These are phyloP conservation scores for Trachymyrmex septentrionalis DNA, from an alignment of 1,140 invertebrate species.

Conservation along the genomic window DNA sequence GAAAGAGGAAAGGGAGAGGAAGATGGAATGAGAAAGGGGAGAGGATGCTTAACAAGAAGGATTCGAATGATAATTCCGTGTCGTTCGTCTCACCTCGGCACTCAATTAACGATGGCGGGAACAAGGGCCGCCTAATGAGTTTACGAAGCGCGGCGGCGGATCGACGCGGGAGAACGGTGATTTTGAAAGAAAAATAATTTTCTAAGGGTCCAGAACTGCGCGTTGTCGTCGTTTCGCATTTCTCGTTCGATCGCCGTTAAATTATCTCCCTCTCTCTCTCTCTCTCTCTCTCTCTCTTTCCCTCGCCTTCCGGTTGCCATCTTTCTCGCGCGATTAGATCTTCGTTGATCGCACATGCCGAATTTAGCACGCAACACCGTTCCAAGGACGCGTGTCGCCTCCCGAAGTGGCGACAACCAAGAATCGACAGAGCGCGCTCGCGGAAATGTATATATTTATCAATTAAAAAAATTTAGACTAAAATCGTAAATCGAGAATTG, in stretches of 20 bases:
- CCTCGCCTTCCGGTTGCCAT: constrained; percentile 1
- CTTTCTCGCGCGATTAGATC: constrained; percentile 30
- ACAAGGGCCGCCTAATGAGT: constrained; percentile 85
- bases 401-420: background rate
- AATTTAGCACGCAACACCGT: constrained; percentile 3
- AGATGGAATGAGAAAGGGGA: background rate
- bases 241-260: constrained; percentile 61
- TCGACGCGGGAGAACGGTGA: constrained; percentile 79
- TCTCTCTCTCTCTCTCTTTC: constrained; percentile 19
- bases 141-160: constrained; percentile 75
- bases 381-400: constrained; percentile 9
- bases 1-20: background rate
- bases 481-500: background rate
- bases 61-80: constrained; percentile 75
- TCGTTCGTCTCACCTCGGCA: constrained; percentile 70
- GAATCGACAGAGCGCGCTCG: background rate
- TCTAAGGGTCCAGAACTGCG: constrained; percentile 78
- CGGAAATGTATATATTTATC: no score
- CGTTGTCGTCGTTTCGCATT: constrained; percentile 41
- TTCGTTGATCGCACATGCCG: constrained; percentile 33
- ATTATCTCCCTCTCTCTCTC: constrained; percentile 51
- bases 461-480: background rate
- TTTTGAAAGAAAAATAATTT: constrained; percentile 86
- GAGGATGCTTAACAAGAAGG: constrained; percentile 64
- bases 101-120: constrained; percentile 76